Base-by-base conservation (phyloP, 2,113 vertebrate genomes). In the Elachura formosa region DNA sequence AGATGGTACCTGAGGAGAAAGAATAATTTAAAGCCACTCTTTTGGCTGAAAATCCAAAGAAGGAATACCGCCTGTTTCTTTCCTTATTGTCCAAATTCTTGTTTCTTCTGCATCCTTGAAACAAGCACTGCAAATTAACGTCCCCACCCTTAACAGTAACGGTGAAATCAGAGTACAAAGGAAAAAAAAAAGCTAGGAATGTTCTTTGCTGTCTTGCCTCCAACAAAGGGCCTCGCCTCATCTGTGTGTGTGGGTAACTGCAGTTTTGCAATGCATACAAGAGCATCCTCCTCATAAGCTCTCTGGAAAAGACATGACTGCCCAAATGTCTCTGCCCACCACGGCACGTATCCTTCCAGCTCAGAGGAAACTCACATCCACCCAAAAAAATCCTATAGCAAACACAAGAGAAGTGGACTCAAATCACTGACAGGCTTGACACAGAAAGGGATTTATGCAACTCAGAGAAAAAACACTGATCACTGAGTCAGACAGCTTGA, bases 401-500 rank as follows among this genome's bases (percentile, higher is more conserved):
- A 79, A 78, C 38, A 62, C 33, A 67, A 56, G 31, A 33, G 9
- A 64, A 87, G 56, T 15, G 22, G 43, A 31, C 22, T 59, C 16
- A 33, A 9, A 59, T 41, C 26, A 34, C 34, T 26, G 40, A 74
- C 20, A 68, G 18, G 6, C 31, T 56, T 23, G 22, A 55, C 34
- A 62, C 12, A 55, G 21, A 58, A 56, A 33, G 4, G 23, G n/a
- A 28, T 58, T 84, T 34, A 48, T 8, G 10, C 2, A 67, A 14
- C 5, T 7, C 23, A 51, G 24, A 43, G 62, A 75, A 78, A 92
- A 83, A 28, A 11, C 31, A 36, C 14, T 38, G 25, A 38, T n/a
- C 31, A 33, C 21, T 7, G 4, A 64, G 34, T 25, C 48, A 34
- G 20, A 17, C 12, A 74, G 20, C 12, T 46, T 0, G 0, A 34